Conservation (phyloP, 2,113 vertebrate species). For the Chascanopsetta lugubris region DNA sequence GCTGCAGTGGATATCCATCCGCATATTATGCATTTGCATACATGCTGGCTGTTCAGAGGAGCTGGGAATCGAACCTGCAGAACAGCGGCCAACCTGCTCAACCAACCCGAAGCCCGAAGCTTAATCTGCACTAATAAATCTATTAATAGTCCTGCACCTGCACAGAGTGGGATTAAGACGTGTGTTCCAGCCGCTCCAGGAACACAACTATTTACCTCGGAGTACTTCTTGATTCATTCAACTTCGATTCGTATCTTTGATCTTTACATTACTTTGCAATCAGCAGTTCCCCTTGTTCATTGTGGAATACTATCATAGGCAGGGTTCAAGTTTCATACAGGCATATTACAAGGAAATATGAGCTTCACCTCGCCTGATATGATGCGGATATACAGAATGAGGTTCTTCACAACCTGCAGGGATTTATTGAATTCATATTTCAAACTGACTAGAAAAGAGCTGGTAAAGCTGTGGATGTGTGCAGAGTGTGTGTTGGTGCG, state of each 20-base stretch:
- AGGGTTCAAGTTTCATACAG: conserved; percentile 41
- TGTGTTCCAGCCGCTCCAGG: conserved; percentile 6
- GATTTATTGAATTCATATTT: too few relatives aligned
- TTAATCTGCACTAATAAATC: conserved; percentile 69
- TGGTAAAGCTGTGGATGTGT: not conserved
- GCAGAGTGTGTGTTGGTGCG: too few relatives aligned
- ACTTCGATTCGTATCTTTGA: not conserved
- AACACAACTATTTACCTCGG: too few relatives aligned
- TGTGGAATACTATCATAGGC: conserved; percentile 36
- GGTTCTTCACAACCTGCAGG: too few relatives aligned
- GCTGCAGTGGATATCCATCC: not conserved
- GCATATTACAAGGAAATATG: conserved; percentile 47
- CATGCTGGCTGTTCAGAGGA: not conserved
- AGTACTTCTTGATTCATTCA: conserved; percentile 1
- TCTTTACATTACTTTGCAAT: conserved; percentile 12
- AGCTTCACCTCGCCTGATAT: conserved; percentile 37
- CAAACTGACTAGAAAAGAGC: too few relatives aligned
- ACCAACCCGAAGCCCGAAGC: conserved; percentile 28
- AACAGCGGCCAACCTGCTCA: not conserved
- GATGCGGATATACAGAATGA: too few relatives aligned
- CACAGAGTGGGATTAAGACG: conserved; percentile 23
- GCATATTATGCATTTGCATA: not conserved
- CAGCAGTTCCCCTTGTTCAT: conserved; percentile 14
- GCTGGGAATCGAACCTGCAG: not conserved
- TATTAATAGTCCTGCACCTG: conserved; percentile 63